Percentiles rank a stretch among this genome's conserved stretches.
Conservation (phyloP, 2,797 vertebrate species). For the Psittacula derbiana region DNA sequence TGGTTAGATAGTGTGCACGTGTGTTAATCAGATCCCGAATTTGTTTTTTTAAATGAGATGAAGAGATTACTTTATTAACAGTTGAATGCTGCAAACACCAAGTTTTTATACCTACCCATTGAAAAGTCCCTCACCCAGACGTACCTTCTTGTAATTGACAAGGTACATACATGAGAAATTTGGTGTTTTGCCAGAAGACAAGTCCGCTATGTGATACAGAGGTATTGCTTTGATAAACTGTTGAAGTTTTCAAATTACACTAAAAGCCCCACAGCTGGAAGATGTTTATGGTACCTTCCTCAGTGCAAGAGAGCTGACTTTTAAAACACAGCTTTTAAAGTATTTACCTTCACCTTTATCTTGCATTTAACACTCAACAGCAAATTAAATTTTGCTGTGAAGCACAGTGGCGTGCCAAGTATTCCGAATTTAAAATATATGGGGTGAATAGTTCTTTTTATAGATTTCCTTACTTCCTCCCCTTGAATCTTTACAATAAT, state of each 20-base stretch:
- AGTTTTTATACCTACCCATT: neutral
- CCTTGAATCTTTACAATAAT: constrained; percentile 45
- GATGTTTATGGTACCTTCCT: constrained; percentile 47
- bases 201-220: neutral
- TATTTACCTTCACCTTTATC: constrained; percentile 60
- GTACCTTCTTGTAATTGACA: neutral
- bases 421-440: constrained; percentile 6
- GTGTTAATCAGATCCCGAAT: neutral
- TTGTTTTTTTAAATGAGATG: neutral
- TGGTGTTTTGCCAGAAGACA: neutral
- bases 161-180: neutral
- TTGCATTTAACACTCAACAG: constrained; percentile 50
- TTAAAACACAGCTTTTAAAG: constrained; percentile 35
- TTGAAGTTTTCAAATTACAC: constrained; percentile 19
- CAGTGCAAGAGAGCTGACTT: neutral
- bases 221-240: constrained; percentile 38
- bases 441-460: constrained; percentile 50
- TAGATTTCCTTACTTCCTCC: neutral
- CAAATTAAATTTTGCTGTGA: constrained; percentile 40
- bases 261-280: constrained; percentile 31
- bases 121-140: neutral
- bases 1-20: neutral
- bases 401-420: constrained; percentile 19
- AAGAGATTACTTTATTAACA: neutral
- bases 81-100: neutral